phyloP scores from a whole-genome alignment of 2,888 invertebrate genomes.

The Arrhopalites spinosus region DNA sequence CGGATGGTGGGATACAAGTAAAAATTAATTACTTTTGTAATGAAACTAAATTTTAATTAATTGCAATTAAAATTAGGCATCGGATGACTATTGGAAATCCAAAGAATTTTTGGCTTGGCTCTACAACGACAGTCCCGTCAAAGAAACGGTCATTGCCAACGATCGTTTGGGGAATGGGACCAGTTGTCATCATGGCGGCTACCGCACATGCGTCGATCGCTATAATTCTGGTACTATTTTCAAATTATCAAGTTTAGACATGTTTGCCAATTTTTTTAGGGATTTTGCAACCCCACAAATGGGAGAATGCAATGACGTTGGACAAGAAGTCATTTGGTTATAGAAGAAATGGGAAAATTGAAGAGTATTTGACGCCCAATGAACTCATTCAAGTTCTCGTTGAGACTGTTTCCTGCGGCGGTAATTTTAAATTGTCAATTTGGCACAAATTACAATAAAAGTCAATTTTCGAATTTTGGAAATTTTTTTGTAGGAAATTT shows the following conservation, averaged over 20 bases:
- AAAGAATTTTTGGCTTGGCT: slow-evolving; percentile 87
- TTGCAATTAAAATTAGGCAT: slow-evolving; percentile 70
- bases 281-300: slow-evolving; percentile 76
- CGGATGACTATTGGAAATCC: slow-evolving; percentile 80
- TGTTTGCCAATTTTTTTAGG: slow-evolving; percentile 60
- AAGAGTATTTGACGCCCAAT: slow-evolving; percentile 70
- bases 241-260: not conserved
- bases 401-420: slow-evolving; percentile 82
- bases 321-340: slow-evolving; percentile 88
- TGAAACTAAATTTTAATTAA: too few species aligned
- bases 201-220: slow-evolving; percentile 82
- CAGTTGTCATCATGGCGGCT: slow-evolving; percentile 86
- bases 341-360: slow-evolving; percentile 71
- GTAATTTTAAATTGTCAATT: slow-evolving; percentile 61
- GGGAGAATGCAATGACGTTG: slow-evolving; percentile 94
- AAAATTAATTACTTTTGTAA: too few species aligned
- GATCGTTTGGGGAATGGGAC: slow-evolving; percentile 89
- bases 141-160: slow-evolving; percentile 85
- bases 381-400: slow-evolving; percentile 74
- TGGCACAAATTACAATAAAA: too few species aligned
- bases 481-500: slow-evolving; percentile 57
- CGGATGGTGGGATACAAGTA: slow-evolving; percentile 88
- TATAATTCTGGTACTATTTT: slow-evolving; percentile 81
- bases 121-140: slow-evolving; percentile 91
- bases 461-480: not conserved